Evolutionary conservation across 2,797 vertebrate species (phyloP), one percentile per base, ranked within the genome.

Genomic region (Pagetopsis macropterus): DNA sequence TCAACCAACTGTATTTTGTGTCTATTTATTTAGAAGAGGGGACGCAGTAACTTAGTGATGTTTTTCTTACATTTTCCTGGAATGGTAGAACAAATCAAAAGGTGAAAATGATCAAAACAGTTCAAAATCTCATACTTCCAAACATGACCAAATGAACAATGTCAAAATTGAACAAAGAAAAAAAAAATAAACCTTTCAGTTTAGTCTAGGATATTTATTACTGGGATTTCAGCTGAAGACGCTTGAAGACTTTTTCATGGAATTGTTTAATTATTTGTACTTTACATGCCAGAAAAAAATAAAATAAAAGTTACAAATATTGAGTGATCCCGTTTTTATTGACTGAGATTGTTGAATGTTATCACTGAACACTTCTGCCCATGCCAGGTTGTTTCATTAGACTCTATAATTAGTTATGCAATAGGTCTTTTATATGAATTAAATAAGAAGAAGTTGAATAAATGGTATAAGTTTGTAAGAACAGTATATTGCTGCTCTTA

Each of bases 231-330:
- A 96, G 95, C 95, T 96, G 96, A 96, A 95, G 94, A 96, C 93
- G 95, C 96, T 96, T 96, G 94, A 95, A 96, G 95, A 96, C 96
- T 97, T 97, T 97, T 97, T 97, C 96, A 97, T 97, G 96, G 96
- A 96, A 96, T 96, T 97, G 96, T 97, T 96, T 96, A 96, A 97
- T 97, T 96, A 97, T 97, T 97, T 97, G 96, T 97, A 97, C 96
- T 97, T 97, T 97, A 97, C 96, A 97, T 96, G 96, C 96, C 96
- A 96, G 96, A 96, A 96, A 96, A 96, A 96, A 96, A 96, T 96
- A 95, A 94, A 95, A 93, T 95, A 95, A 95, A 96, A 94, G 95
- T 96, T 97, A 96, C 95, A 95, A 96, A 97, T 96, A 95, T 68
- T 94, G 92, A 94, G 6, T 73, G 87, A 65, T 65, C 65, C 46